Conservation (phyloP, 2,888 invertebrate genomes). For the Ditula angustiorana region DNA sequence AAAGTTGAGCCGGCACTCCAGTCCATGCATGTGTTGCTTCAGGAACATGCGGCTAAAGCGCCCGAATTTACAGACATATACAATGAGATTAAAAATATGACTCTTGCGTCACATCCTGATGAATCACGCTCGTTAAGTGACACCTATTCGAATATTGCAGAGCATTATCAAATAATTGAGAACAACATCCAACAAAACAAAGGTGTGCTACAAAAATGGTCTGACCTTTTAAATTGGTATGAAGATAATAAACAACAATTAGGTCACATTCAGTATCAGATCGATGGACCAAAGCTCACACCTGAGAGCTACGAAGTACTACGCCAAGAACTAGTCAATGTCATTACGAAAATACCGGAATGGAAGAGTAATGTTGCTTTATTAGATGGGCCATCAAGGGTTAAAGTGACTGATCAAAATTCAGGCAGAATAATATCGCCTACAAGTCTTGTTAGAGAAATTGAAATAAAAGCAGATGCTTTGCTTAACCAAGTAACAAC, state of each 20-base stretch:
- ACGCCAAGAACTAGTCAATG: constrained; percentile 88
- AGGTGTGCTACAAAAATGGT: constrained; percentile 92
- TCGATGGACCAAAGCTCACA: constrained; percentile 90
- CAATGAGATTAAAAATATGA: constrained; percentile 92
- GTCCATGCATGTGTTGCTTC: constrained; percentile 91
- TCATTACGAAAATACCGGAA: constrained; percentile 87
- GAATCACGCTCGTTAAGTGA: constrained; percentile 91
- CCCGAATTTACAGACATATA: constrained; percentile 91
- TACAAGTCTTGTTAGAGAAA: constrained; percentile 88
- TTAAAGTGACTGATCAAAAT: constrained; percentile 89
- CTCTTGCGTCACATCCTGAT: constrained; percentile 88
- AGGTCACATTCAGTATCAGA: constrained; percentile 91
- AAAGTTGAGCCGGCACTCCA: constrained; percentile 92
- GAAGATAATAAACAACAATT: constrained; percentile 92
- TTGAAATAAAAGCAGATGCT: constrained; percentile 89
- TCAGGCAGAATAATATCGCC: constrained; percentile 90
- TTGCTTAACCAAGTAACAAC: constrained; percentile 88
- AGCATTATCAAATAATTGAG: constrained; percentile 91
- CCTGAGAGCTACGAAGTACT: constrained; percentile 89
- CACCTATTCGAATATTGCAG: constrained; percentile 90
- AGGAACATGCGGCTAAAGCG: constrained; percentile 94
- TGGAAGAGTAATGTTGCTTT: constrained; percentile 90
- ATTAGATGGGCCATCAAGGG: constrained; percentile 88
- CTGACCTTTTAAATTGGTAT: constrained; percentile 92
- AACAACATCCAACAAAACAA: constrained; percentile 91